phyloP scores from a whole-genome alignment of 1,140 invertebrate species.

The Berghia stephanieae region DNA sequence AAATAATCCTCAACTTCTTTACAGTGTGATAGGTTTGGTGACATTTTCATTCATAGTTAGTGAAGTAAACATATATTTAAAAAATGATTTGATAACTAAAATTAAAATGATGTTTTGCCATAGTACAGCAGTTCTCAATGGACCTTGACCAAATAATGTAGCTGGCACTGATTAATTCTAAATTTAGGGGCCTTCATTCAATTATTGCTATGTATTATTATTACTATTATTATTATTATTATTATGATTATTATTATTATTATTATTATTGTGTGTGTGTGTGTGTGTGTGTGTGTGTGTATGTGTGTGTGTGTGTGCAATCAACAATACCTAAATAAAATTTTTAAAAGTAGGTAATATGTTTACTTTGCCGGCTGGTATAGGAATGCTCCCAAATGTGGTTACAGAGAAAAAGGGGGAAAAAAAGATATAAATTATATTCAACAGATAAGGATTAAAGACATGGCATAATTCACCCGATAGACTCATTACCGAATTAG shows the following conservation, averaged over 20 bases:
- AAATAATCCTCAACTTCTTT: no score
- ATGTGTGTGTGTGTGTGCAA: constrained; percentile 3
- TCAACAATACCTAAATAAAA: not conserved
- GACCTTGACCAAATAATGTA: not conserved
- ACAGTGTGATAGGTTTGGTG: not conserved
- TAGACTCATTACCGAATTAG: no score
- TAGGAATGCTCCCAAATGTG: not conserved
- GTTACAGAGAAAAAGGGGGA: not conserved
- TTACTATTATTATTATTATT: no score
- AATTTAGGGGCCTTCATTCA: not conserved
- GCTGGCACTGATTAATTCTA: not conserved
- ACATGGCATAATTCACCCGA: not conserved
- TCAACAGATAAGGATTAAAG: not conserved
- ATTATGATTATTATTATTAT: no score
- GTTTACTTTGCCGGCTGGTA: not conserved
- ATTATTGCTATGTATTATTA: no score
- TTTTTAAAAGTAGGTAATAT: not conserved
- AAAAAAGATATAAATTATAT: not conserved
- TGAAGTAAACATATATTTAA: not conserved
- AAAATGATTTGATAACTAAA: not conserved
- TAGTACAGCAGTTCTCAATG: not conserved
- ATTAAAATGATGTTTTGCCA: not conserved
- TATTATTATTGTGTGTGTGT: no score
- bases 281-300: constrained; percentile 12
- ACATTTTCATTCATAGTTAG: not conserved